Evolutionary conservation across 1,140 invertebrate species (phyloP).

Genomic region (Diachasma alloeum): DNA sequence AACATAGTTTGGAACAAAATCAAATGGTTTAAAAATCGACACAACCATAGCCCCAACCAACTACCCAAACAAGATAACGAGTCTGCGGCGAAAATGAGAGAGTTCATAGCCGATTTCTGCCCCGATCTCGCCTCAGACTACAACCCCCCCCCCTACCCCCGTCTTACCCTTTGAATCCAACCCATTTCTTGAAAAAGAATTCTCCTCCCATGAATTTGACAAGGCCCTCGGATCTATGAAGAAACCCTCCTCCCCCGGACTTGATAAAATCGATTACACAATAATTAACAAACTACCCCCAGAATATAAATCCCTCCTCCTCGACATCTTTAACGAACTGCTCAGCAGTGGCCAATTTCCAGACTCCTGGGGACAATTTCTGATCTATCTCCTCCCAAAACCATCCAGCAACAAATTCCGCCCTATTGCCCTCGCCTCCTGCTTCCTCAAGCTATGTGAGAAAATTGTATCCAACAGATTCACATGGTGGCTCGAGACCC

Average conservation of each 20-base stretch:
- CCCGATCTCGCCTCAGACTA: neutral
- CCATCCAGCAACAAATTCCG: constrained; percentile 5
- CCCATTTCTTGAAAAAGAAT: too few relatives aligned
- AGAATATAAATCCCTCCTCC: neutral
- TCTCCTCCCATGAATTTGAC: neutral
- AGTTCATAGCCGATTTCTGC: neutral
- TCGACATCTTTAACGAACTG: neutral
- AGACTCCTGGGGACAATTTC: too few relatives aligned
- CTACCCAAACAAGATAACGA: neutral
- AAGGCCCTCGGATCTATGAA: neutral
- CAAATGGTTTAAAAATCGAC: neutral
- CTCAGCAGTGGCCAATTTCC: neutral
- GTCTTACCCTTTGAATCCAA: neutral
- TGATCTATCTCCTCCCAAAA: constrained; percentile 24
- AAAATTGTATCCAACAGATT: constrained; percentile 29
- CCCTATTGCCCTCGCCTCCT: constrained; percentile 29
- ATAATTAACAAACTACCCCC: neutral
- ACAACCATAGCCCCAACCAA: neutral
- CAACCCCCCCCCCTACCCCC: neutral
- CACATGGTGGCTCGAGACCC: constrained; percentile 24
- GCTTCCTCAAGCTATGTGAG: constrained; percentile 34
- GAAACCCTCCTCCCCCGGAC: neutral
- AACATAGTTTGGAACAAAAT: neutral
- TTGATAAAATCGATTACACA: neutral
- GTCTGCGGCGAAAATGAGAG: neutral